phyloP scores from a whole-genome alignment of 2,888 invertebrate genomes.

The Cerceris ruficornis region DNA sequence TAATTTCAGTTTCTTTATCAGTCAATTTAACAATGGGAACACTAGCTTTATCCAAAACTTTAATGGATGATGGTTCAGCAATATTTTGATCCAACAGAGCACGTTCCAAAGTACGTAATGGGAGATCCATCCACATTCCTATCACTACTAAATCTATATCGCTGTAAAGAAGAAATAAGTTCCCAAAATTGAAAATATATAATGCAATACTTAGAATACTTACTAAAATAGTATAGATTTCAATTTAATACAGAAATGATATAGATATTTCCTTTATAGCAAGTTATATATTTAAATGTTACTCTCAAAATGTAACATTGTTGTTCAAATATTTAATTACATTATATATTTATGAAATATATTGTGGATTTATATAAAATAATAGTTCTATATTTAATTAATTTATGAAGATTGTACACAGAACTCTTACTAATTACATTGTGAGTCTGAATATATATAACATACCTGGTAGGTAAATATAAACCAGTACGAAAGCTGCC shows the following conservation, averaged over 20 bases:
- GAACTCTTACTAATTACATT: constrained; percentile 28
- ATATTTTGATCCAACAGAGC: constrained; percentile 95
- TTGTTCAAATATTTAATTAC: too few species aligned
- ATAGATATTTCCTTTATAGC: not conserved
- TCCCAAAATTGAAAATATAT: not conserved
- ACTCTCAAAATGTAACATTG: not conserved
- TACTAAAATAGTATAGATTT: too few species aligned
- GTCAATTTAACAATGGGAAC: constrained; percentile 99
- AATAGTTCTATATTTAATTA: not conserved
- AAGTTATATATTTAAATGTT: not conserved
- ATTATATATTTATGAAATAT: too few species aligned
- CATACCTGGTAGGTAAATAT: constrained; percentile 96
- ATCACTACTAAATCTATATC: constrained; percentile 86
- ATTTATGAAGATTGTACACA: constrained; percentile 11
- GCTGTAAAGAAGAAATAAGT: constrained; percentile 79
- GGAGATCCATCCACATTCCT: constrained; percentile 95
- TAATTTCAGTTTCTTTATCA: constrained; percentile 91
- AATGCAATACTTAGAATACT: too few species aligned
- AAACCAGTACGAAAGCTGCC: constrained; percentile 98
- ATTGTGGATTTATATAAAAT: too few species aligned
- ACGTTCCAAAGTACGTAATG: constrained; percentile 94
- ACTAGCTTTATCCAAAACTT: constrained; percentile 98
- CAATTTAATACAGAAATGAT: too few species aligned
- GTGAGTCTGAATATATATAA: constrained; percentile 32
- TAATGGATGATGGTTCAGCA: constrained; percentile 94